Evolutionary conservation across 2,797 vertebrate species (phyloP), one percentile per base, ranked within the genome.

Genomic region (Acrossocheilus wenchowensis): DNA sequence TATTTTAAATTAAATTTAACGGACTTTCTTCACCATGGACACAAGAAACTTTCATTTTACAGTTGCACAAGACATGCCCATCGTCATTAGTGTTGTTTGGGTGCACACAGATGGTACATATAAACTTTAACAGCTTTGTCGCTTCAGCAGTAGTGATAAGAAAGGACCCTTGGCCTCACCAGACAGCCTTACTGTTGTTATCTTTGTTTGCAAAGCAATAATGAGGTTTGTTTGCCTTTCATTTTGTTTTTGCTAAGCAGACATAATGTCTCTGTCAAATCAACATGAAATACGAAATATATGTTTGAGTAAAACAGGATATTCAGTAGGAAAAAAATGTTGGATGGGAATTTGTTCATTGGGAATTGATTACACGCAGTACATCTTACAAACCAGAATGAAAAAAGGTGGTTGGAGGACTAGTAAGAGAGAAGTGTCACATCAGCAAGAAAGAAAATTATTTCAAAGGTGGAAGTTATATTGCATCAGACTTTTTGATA

Each of bases 191-290:
- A 48, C 45, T 34, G 45, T 48, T 10, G 26, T 19, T 60, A 69
- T 45, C 52, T 45, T 34, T 80, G 17, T 86, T 78, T 60, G 60
- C 68, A 80, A 81, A 77, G 71, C 50, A 81, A 36, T 68, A 73
- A 82, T 80, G 82, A 68, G 21, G 66, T 12, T 23, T 66, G 72
- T 86, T 72, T 26, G 72, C 23, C 14, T 43, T 26, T 83, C 5
- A 19, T 30, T 34, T 82, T 5, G 2, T n/a, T 78, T 60, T 43
- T 62, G 36, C 14, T 45, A 4, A 68, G 36, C 62, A 81, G 43
- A 45, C n/a, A 36, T 34, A 45, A 21, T 23, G 26, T 66, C 34
- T 71, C 5, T 39, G 2, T 39, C 17, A 48, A 48, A 45, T 36
- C 43, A 23, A 23, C 17, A 54, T 26, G 12, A 52, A 39, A 66